Evolutionary conservation across 1,140 invertebrate genomes (phyloP), one percentile per base, ranked within the genome.

Genomic region (Drosophila watanabei): DNA sequence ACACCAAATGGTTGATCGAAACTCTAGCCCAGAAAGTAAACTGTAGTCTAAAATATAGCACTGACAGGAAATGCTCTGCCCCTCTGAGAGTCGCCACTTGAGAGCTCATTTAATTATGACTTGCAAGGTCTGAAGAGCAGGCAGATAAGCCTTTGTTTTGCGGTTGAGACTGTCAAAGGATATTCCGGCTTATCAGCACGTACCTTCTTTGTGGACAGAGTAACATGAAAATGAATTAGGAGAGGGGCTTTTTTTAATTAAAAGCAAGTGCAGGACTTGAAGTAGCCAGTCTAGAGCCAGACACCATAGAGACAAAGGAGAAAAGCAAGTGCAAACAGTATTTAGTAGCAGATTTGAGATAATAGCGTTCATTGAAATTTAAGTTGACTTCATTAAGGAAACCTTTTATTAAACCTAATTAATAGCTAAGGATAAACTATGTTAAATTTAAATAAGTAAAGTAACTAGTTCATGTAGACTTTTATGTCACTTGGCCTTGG

Each of bases 161-260:
- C 10, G 32, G 14, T 13, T 18, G 8, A 43, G 37, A 14, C 24
- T 24, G 32, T 24, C 37, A 52, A 43, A 56, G 75, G 48, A 75
- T 49, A 39, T 54, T 30, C 2, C n/a, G 61, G 35, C 75, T 79
- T 83, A 83, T 83, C 81, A 83, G 70, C 80, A 83, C 80, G 80
- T 83, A 68, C 80, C 60, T 52, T 49, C 65, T 35, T 59, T 24
- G 39, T 18, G 24, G 9, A 16, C 10, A 35, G 20, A 24, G 20
- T 20, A 65, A 54, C 28, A 63, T 18, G 18, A n/a, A 32, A 16
- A 11, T 32, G 16, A 16, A 45, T 30, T 13, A 8, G 46, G 37
- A 16, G n/a, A 2, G 14, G 16, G 56, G 32, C 18, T 45, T 45
- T 52, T 52, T 73, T 73, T 75, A 75, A 81, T 70, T 63, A 63